Base-by-base conservation (phyloP, 2,888 invertebrate species). In the Pristionchus entomophagus region DNA sequence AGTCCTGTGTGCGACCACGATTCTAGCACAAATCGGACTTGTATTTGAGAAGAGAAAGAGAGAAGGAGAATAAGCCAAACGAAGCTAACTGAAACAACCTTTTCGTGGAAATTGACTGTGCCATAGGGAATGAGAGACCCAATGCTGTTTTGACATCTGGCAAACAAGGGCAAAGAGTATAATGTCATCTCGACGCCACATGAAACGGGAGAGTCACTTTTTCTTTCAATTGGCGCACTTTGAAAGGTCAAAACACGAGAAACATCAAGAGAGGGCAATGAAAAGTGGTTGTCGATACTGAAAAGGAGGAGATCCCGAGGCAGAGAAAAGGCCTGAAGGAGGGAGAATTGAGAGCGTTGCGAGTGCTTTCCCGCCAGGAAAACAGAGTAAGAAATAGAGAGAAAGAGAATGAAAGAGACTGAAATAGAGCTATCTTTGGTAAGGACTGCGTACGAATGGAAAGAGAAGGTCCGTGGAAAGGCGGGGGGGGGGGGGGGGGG, bases 301-400 rank as follows among this genome's bases (percentile, higher is more conserved):
- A 35, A 35, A 35, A 65, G 22, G 17, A 35, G 8, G 65, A 65
- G 65, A 65, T 65, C 65, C 35, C 65, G 19, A 29, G 65, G n/a
- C 2, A n/a, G 29, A 29, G 29, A 62, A 12, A 32, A 65, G 35
- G 65, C 32, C 19, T 65, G 35, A 22, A n/a, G 10, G 14, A 22
- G 65, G 22, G 19, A 35, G 65, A 17, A 59, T 29, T 17, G 65
- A 65, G 65, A 35, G 35, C 65, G 35, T 65, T 65, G 32, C n/a
- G 2, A 32, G 65, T 65, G 32, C 65, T 65, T 65, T 35, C 59
- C 29, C 65, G 65, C 65, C 65, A 65, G 65, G 19, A 65, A 65
- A 65, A 65, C 65, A 65, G 35, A 65, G 65, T 17, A 35, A 65
- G 65, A 65, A 35, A 65, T 19, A 35, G 65, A 65, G 35, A 65